Base-by-base conservation (phyloP, 2,797 vertebrate genomes). In the Oreochromis mossambicus region DNA sequence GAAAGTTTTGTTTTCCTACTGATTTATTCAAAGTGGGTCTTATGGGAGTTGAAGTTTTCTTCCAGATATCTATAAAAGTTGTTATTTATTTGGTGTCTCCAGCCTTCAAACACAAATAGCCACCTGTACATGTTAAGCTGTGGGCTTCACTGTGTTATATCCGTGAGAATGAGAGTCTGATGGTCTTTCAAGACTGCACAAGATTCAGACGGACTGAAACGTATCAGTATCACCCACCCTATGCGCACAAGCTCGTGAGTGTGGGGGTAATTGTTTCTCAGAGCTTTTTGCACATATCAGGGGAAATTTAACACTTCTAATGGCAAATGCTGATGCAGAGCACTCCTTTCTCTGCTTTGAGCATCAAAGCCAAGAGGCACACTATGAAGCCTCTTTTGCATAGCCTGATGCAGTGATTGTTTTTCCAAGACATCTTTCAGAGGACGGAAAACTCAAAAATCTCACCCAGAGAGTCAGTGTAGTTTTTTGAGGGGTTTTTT, bases 231-330 rank as follows among this genome's bases (percentile, higher is more conserved):
- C 82, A 81, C 50, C 77, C 78, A 79, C 63, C 12, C 58, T 61
- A 54, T 85, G 83, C 75, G 79, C 9, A 29, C 56, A 83, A 87
- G 86, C 79, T 85, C 24, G 7, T 88, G 78, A 52, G 83, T 55
- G 83, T 77, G 75, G 46, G 82, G 87, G 63, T 81, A 84, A 91
- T 90, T 88, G 86, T 89, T 92, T 94, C 89, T 85, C 87, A 88
- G 77, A 89, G 84, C 77, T 82, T 86, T 90, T 88, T 87, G 79
- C 85, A 61, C 75, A 75, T 79, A 88, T 86, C 86, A 50, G 77
- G 86, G 88, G 90, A 92, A 95, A 91, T 92, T 83, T 82, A 88
- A 84, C 88, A 88, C 90, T 86, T 93, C 87, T 86, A 92, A 91
- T 90, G 88, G 86, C 81, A 86, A 92, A 92, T 77, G 86, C 87